These are phyloP conservation scores for Urechis unicinctus DNA, from an alignment of 2,888 invertebrate species.

Conservation along the genomic window DNA sequence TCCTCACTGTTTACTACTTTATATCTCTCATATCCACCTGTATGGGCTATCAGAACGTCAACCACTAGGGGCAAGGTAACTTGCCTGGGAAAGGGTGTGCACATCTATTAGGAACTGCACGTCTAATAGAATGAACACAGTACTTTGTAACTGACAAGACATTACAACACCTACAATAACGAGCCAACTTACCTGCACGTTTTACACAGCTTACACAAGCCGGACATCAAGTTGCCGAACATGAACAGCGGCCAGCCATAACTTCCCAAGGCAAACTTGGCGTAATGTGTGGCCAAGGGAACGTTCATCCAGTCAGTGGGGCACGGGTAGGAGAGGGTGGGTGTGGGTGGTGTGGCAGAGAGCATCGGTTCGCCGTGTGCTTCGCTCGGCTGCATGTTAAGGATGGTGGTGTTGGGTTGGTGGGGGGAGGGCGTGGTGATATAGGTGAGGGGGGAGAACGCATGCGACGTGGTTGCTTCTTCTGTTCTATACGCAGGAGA, in stretches of 20 bases:
- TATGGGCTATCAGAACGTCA: no score
- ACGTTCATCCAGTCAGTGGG: conserved; percentile 68
- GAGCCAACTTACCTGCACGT: conserved; percentile 30
- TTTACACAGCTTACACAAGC: conserved; percentile 63
- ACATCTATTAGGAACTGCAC: no score
- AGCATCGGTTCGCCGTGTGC: no score
- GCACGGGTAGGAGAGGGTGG: neutral
- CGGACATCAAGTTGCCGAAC: conserved; percentile 69
- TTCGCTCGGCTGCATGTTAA: neutral
- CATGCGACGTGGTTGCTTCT: conserved; percentile 2
- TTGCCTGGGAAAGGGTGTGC: no score
- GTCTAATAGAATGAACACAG: no score
- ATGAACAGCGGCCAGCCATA: conserved; percentile 86
- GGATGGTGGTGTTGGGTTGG: neutral
- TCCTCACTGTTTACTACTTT: no score
- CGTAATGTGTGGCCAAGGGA: conserved; percentile 68
- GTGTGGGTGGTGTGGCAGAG: no score
- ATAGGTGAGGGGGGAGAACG: neutral
- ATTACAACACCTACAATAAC: neutral
- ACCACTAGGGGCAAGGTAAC: no score
- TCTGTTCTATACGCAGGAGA: conserved; percentile 57
- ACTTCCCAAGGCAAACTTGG: conserved; percentile 73
- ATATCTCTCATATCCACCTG: no score
- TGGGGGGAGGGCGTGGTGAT: neutral
- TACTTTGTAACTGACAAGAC: no score